Evolutionary conservation across 2,797 vertebrate genomes (phyloP).

Genomic region (Anableps anableps): DNA sequence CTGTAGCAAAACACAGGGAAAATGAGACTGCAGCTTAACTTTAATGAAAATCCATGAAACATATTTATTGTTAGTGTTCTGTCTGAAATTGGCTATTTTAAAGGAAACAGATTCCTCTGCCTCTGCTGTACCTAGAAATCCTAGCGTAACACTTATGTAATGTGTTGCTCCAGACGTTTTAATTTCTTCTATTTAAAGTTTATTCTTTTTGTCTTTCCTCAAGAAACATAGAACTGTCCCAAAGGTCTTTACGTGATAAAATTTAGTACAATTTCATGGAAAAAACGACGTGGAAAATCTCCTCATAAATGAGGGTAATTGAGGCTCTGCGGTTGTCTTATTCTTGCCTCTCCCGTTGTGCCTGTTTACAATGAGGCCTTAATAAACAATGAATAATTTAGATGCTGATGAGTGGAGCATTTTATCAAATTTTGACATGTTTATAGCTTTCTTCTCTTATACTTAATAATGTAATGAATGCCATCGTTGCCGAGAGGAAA

Average conservation of each 20-base stretch:
- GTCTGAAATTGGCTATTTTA: neutral
- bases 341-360: constrained; percentile 53
- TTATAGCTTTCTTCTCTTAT: constrained; percentile 38
- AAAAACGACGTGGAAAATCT: constrained; percentile 59
- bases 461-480: constrained; percentile 47
- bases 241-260: constrained; percentile 46
- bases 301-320: constrained; percentile 60
- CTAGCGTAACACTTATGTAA: constrained; percentile 36
- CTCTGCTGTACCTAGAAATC: neutral
- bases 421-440: constrained; percentile 50
- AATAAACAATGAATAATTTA: constrained; percentile 43
- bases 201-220: constrained; percentile 29
- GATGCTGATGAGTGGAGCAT: constrained; percentile 62
- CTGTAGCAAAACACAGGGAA: constrained; percentile 22
- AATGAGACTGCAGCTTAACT: neutral
- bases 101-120: neutral
- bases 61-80: neutral
- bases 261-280: constrained; percentile 34
- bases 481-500: constrained; percentile 22
- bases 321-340: constrained; percentile 54
- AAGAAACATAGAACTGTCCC: constrained; percentile 41
- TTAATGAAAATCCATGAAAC: neutral
- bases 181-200: constrained; percentile 50
- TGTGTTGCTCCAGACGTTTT: constrained; percentile 48
- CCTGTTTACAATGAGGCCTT: constrained; percentile 62